Evolutionary conservation across 2,797 vertebrate genomes (phyloP), one percentile per base, ranked within the genome.

Genomic region (Pelodytes ibericus): DNA sequence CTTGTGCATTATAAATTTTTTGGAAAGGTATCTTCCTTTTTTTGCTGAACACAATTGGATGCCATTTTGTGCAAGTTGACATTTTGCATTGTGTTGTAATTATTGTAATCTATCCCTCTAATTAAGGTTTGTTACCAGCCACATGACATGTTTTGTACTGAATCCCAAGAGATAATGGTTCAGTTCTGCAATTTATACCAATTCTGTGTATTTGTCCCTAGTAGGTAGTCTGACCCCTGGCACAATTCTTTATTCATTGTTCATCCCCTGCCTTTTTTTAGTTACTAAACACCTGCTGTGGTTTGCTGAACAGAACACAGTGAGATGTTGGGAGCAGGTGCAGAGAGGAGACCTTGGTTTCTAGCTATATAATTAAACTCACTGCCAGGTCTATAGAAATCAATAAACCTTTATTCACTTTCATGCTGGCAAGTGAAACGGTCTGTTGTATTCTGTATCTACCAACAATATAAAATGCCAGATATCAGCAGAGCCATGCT

Each of bases 301-400:
- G 58, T 69, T 68, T 74, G 56, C 77, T 73, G 77, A 69, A 69
- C 71, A 79, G 36, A 73, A 73, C 58, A 62, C 71, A 56, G 77
- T 26, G 33, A 73, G 77, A 79, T 79, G 58, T 79, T 73, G 71
- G 77, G 77, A 79, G 77, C 77, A 79, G 77, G 77, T 79, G 77
- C 77, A 79, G 71, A 9, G 53, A 63, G 71, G 36, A 73, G 64
- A 79, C 77, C 77, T 79, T 58, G 26, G 64, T 53, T 74, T 79
- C 71, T 66, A 73, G 77, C 71, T 69, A 57, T 79, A 73, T 79
- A 79, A 79, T 79, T 79, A 79, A 79, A 79, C 71, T 31, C 44
- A 69, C 63, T 79, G 77, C 71, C 77, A 79, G 64, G 64, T 73
- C 71, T 79, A 79, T 74, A 69, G 70, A 79, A 73, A 79, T 74